phyloP scores from a whole-genome alignment of 2,888 invertebrate genomes.

The Rhorus exstirpatorius region DNA sequence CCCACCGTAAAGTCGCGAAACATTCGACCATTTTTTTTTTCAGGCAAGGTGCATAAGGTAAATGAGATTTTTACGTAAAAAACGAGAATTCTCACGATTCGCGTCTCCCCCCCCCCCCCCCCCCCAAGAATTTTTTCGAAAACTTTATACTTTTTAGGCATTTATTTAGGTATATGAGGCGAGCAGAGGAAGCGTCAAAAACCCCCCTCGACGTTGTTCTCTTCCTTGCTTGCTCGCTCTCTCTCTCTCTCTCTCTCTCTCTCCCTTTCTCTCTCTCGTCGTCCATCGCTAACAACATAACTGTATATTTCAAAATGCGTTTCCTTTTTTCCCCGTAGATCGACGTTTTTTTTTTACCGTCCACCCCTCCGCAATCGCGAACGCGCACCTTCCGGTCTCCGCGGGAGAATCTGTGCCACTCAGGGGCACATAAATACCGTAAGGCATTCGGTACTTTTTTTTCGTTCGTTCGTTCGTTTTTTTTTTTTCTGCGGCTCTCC shows the following conservation, averaged over 20 bases:
- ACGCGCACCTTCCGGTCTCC: conserved; percentile 72
- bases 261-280: conserved; percentile 38
- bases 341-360: conserved; percentile 73
- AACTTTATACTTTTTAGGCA: conserved; percentile 54
- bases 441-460: conserved; percentile 75
- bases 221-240: conserved; percentile 26
- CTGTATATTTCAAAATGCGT: conserved; percentile 82
- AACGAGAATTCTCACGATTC: conserved; percentile 77
- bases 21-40: conserved; percentile 20
- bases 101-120: too few relatives aligned
- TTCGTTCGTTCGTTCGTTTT: conserved; percentile 50
- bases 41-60: conserved; percentile 54
- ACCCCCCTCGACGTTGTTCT: conserved; percentile 51
- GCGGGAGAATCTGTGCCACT: conserved; percentile 84
- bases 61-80: conserved; percentile 56
- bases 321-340: conserved; percentile 69
- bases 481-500: conserved; percentile 68
- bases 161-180: conserved; percentile 32
- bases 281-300: conserved; percentile 76
- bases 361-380: conserved; percentile 72
- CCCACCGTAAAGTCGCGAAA: conserved; percentile 57
- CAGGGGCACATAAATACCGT: conserved; percentile 81
- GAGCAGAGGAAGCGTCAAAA: conserved; percentile 53
- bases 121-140: conserved; percentile 71
- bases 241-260: conserved; percentile 35